Evolutionary conservation across 2,797 vertebrate species (phyloP), one percentile per base, ranked within the genome.

Genomic region (Sebastes minor): DNA sequence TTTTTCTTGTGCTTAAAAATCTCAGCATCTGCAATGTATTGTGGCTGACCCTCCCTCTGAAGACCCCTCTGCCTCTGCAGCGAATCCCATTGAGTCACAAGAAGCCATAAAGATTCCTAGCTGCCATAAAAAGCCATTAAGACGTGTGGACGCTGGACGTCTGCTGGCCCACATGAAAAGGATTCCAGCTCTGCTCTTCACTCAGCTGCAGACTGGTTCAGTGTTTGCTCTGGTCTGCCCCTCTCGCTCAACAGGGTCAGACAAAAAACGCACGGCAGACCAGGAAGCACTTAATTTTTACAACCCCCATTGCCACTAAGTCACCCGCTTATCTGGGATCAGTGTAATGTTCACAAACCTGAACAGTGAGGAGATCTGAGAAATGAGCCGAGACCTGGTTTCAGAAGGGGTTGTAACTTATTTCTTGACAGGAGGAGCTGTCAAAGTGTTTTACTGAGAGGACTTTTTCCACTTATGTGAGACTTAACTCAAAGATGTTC

Each of bases 101-200:
- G 85, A 78, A 88, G 94, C 93, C 94, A 95, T 96, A 96, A 96
- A 96, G 94, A 95, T 95, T 95, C 95, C 94, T 86, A 86, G 84
- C 90, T 81, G 83, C 93, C 92, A 90, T 95, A 96, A 96, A 96
- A 94, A 89, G 87, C 92, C 92, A 93, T 95, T 94, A 90, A 89
- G 89, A 89, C 22, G 90, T 85, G 89, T 90, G 89, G 90, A 93
- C 84, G 88, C 89, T 85, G 88, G 91, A 84, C 89, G 93, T 90
- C 92, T 91, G 89, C 83, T n/a, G 75, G 81, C 63, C 20, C 18
- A 95, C 94, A 94, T 96, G 93, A 95, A 96, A 95, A 95, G 93
- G 92, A 94, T 94, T 94, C 93, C 92, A 77, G 76, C 85, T 66
- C 87, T 52, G 73, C 84, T 76, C 62, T 69, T 87, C 71, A 72